These are phyloP conservation scores for Armadillidium nasatum DNA, from an alignment of 1,140 invertebrate species.

Conservation along the genomic window DNA sequence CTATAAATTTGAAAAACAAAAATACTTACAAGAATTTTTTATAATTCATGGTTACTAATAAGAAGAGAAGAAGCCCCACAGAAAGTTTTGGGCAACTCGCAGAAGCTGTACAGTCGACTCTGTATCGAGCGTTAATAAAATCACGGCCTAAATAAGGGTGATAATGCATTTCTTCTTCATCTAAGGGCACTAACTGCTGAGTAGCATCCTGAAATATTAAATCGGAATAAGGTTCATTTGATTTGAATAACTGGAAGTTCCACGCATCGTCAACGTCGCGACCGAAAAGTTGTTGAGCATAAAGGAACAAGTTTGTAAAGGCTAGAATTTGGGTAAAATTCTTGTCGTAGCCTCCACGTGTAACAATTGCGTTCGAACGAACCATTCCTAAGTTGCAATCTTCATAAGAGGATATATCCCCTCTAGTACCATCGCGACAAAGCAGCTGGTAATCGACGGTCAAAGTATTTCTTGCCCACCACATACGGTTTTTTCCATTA, in stretches of 20 bases:
- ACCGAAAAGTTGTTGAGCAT: constrained; percentile 86
- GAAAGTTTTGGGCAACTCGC: not conserved
- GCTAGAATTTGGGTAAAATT: constrained; percentile 77
- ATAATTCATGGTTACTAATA: too few relatives aligned
- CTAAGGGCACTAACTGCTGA: constrained; percentile 62
- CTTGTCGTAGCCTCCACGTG: constrained; percentile 65
- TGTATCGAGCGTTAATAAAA: constrained; percentile 40
- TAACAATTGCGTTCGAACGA: constrained; percentile 85
- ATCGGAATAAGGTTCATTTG: constrained; percentile 70
- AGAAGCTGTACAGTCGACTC: constrained; percentile 37
- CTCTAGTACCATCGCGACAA: constrained; percentile 74
- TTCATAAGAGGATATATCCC: constrained; percentile 69
- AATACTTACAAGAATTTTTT: too few relatives aligned
- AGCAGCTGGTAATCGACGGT: constrained; percentile 88
- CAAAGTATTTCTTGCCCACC: constrained; percentile 88
- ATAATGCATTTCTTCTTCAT: constrained; percentile 45
- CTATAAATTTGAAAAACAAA: too few relatives aligned
- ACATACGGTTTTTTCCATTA: constrained; percentile 79
- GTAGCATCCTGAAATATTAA: constrained; percentile 89
- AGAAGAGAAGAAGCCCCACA: not conserved
- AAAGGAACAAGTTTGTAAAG: constrained; percentile 79
- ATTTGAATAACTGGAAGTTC: constrained; percentile 85
- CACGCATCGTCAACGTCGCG: constrained; percentile 77
- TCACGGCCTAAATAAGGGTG: constrained; percentile 35
- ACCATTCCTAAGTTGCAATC: constrained; percentile 86